Evolutionary conservation across 2,113 vertebrate genomes (phyloP).

Genomic region (Rhea americana): DNA sequence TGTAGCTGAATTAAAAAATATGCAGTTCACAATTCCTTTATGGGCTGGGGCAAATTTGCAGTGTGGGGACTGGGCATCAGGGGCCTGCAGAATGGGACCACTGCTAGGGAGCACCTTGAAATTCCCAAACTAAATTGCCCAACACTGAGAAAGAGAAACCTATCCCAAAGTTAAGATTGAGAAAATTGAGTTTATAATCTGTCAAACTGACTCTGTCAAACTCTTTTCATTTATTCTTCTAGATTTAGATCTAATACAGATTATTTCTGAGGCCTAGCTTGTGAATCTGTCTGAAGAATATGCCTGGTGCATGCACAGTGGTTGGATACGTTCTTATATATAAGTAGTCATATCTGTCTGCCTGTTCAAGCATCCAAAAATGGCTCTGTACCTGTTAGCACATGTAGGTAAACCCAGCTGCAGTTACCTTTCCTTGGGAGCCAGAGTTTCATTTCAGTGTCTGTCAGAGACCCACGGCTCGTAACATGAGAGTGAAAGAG

Average conservation of each 20-base stretch:
- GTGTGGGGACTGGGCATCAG: not conserved
- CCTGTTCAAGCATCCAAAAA: not conserved
- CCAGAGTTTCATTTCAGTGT: not conserved
- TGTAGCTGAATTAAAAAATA: not conserved
- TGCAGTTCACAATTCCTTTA: not conserved
- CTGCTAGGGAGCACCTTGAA: not conserved
- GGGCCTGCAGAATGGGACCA: not conserved
- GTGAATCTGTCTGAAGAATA: not conserved
- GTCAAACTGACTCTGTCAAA: not conserved
- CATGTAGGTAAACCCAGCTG: not conserved
- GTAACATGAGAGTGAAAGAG: not conserved
- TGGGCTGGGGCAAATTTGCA: not conserved
- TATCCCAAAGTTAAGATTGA: not conserved
- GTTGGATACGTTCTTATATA: not conserved
- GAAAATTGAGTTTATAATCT: not conserved
- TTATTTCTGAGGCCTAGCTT: not conserved
- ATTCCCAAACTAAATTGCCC: not conserved
- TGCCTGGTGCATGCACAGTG: not conserved
- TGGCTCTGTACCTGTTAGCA: not conserved
- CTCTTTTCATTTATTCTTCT: not conserved
- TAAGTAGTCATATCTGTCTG: not conserved
- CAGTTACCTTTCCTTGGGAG: not conserved
- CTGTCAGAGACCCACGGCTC: not conserved
- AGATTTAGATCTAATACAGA: not conserved
- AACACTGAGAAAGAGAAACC: not conserved